phyloP scores from a whole-genome alignment of 2,797 vertebrate genomes.

The Leptoclinus maculatus region DNA sequence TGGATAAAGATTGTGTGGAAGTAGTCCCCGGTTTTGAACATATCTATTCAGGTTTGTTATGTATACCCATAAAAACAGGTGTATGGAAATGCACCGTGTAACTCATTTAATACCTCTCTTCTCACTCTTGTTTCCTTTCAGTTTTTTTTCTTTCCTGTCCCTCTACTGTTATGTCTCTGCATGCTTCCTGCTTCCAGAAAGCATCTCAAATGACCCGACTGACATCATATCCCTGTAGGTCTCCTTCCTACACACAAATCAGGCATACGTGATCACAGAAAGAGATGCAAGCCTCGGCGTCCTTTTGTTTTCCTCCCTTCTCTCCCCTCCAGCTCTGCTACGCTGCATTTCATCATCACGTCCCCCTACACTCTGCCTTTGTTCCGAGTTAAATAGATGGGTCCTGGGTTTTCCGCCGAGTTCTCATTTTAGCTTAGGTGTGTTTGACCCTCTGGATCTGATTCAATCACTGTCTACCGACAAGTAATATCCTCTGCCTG shows the following conservation, averaged over 20 bases:
- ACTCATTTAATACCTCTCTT: neutral
- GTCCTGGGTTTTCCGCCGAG: slow-evolving; percentile 47
- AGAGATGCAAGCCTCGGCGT: slow-evolving; percentile 29
- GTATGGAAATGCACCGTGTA: neutral
- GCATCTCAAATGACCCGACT: slow-evolving; percentile 35
- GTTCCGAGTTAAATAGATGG: slow-evolving; percentile 66
- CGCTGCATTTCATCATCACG: slow-evolving; percentile 49
- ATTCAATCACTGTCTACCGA: slow-evolving; percentile 76
- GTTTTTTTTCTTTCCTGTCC: neutral
- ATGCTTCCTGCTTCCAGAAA: slow-evolving; percentile 8
- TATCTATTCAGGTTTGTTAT: neutral
- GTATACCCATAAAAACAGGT: neutral
- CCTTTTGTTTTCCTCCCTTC: slow-evolving; percentile 46
- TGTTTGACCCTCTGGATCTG: slow-evolving; percentile 74
- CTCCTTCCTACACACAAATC: slow-evolving; percentile 39
- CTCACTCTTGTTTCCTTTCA: neutral
- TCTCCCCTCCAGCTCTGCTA: slow-evolving; percentile 41
- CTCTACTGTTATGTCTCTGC: neutral
- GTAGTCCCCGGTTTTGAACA: neutral
- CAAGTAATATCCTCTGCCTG: slow-evolving; percentile 70
- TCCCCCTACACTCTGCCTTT: slow-evolving; percentile 34
- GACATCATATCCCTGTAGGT: slow-evolving; percentile 25
- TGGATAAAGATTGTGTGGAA: neutral
- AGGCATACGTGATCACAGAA: slow-evolving; percentile 31
- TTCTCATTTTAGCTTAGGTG: slow-evolving; percentile 72